phyloP scores from a whole-genome alignment of 2,113 vertebrate genomes.

The Daphoenositta chrysoptera region DNA sequence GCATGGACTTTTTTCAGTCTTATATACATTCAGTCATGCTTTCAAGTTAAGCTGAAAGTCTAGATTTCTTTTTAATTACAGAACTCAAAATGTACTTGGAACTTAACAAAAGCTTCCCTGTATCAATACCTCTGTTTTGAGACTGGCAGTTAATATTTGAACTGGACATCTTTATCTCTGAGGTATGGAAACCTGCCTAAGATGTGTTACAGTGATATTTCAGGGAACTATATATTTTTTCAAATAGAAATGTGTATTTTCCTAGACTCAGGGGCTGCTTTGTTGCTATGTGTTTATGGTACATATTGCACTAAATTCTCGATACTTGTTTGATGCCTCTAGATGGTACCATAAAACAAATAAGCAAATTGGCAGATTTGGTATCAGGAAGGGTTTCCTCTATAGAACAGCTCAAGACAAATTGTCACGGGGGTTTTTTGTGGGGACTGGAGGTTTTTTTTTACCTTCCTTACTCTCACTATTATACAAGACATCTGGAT shows the following conservation, averaged over 20 bases:
- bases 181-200: not conserved
- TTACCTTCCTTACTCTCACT: not conserved
- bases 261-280: not conserved
- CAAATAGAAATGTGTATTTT: not conserved
- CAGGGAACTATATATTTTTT: not conserved
- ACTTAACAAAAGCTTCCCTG: not conserved
- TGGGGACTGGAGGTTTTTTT: not conserved
- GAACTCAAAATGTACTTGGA: not conserved
- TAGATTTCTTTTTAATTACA: not conserved
- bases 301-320: not conserved
- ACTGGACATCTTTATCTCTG: not conserved
- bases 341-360: not conserved
- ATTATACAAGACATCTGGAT: not conserved
- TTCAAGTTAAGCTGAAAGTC: not conserved
- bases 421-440: not conserved
- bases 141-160: not conserved
- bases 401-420: not conserved
- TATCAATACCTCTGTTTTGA: not conserved
- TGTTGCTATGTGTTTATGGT: not conserved
- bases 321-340: not conserved
- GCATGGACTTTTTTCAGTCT: not conserved
- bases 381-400: not conserved
- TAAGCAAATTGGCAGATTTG: not conserved
- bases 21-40: not conserved
- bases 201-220: not conserved